These are phyloP conservation scores for Iselma pallidipennis DNA, from an alignment of 2,888 invertebrate species.

Conservation along the genomic window DNA sequence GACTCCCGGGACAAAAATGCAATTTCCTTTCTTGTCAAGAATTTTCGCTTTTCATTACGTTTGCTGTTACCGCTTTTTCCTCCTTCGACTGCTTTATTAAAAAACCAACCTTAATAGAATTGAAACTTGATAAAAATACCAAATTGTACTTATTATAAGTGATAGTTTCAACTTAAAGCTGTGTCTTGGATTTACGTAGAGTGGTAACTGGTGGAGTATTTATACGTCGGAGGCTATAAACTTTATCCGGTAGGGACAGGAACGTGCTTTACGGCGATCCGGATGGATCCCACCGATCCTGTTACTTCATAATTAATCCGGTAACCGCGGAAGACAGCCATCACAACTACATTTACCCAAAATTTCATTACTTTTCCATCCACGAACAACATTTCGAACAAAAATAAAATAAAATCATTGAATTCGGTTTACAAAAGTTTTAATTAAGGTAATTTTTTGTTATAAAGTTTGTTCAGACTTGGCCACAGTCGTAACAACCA, in stretches of 20 bases:
- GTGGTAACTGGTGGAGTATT: neutral
- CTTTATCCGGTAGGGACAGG: neutral
- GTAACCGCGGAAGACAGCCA: neutral
- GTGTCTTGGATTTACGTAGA: neutral
- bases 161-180: neutral
- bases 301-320: conserved; percentile 6
- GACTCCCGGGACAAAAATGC: too few species aligned
- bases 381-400: too few species aligned
- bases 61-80: too few species aligned
- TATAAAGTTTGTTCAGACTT: too few species aligned
- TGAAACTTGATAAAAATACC: too few species aligned
- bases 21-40: too few species aligned
- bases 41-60: too few species aligned
- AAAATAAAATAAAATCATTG: conserved; percentile 3
- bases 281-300: neutral
- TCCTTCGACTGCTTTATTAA: too few species aligned
- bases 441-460: conserved; percentile 22
- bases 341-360: neutral
- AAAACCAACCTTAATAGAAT: too few species aligned
- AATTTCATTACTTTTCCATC: neutral
- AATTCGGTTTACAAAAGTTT: conserved; percentile 19
- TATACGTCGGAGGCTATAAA: neutral
- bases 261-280: conserved; percentile 1
- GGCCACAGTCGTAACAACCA: conserved; percentile 4
- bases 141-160: too few species aligned